Percentiles rank a stretch among this genome's conserved stretches.
These are phyloP conservation scores for Antheraea pernyi DNA, from an alignment of 1,140 invertebrate species.

Conservation along the genomic window DNA sequence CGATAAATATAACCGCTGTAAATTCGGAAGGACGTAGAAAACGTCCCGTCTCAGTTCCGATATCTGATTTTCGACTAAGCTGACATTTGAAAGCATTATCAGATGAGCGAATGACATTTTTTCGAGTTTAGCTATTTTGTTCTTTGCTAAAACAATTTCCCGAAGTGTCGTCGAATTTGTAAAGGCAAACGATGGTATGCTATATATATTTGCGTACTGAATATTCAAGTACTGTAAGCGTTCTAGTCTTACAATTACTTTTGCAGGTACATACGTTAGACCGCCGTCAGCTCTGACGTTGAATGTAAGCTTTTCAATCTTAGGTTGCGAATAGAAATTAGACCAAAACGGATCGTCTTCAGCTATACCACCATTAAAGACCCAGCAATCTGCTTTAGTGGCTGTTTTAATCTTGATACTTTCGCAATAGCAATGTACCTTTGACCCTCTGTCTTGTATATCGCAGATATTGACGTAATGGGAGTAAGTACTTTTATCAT, in stretches of 20 bases:
- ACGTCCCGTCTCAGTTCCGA: constrained; percentile 85
- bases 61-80: constrained; percentile 86
- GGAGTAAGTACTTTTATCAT: constrained; percentile 58
- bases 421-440: constrained; percentile 76
- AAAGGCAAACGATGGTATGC: constrained; percentile 85
- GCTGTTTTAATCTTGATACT: constrained; percentile 68
- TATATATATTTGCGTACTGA: constrained; percentile 85
- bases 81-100: constrained; percentile 82
- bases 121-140: constrained; percentile 83
- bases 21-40: constrained; percentile 84
- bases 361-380: constrained; percentile 83
- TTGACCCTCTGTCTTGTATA: constrained; percentile 69
- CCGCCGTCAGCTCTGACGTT: constrained; percentile 83
- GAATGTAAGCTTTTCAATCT: constrained; percentile 84
- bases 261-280: constrained; percentile 84
- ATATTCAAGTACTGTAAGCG: constrained; percentile 84
- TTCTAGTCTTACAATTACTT: constrained; percentile 83
- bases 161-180: constrained; percentile 84
- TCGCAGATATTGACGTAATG: constrained; percentile 75
- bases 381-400: constrained; percentile 80
- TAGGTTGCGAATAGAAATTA: constrained; percentile 85
- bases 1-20: constrained; percentile 83
- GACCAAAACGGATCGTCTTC: constrained; percentile 85
- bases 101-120: constrained; percentile 86
- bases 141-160: constrained; percentile 84